Conservation (phyloP, 2,888 invertebrate genomes). For the Bombylius major region DNA sequence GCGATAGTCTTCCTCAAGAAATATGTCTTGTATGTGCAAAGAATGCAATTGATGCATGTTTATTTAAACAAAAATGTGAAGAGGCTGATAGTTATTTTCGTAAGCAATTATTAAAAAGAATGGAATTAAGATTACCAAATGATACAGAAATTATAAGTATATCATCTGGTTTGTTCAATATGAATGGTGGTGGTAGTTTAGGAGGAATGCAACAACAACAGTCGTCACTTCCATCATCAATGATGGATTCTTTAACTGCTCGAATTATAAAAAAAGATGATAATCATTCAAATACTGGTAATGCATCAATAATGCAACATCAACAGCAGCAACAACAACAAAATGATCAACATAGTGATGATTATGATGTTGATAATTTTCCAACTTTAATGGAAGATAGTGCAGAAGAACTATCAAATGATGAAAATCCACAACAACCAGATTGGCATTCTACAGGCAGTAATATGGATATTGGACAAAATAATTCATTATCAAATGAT, state of each 20-base stretch:
- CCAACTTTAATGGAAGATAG: neutral
- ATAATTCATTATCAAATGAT: neutral
- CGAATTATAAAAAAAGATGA: neutral
- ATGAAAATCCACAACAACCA: neutral
- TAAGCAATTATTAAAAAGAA: conserved; percentile 21
- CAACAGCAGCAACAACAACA: conserved; percentile 15
- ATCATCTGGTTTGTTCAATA: neutral
- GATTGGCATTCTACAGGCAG: too few species aligned
- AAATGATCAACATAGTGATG: conserved; percentile 16
- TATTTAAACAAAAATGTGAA: conserved; percentile 34
- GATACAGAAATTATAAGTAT: neutral
- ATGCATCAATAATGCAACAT: neutral
- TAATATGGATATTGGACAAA: too few species aligned
- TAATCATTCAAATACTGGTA: too few species aligned
- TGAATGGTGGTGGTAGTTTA: too few species aligned
- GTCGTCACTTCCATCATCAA: too few species aligned
- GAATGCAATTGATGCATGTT: conserved; percentile 29
- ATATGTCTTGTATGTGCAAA: conserved; percentile 32
- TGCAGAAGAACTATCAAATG: neutral
- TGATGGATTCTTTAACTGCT: too few species aligned
- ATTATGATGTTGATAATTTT: neutral
- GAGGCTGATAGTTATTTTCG: conserved; percentile 35
- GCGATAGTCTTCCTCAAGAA: conserved; percentile 32
- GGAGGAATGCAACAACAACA: too few species aligned
- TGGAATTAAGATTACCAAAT: neutral